Evolutionary conservation across 2,888 invertebrate species (phyloP).

Genomic region (Philhelius pedissequus): DNA sequence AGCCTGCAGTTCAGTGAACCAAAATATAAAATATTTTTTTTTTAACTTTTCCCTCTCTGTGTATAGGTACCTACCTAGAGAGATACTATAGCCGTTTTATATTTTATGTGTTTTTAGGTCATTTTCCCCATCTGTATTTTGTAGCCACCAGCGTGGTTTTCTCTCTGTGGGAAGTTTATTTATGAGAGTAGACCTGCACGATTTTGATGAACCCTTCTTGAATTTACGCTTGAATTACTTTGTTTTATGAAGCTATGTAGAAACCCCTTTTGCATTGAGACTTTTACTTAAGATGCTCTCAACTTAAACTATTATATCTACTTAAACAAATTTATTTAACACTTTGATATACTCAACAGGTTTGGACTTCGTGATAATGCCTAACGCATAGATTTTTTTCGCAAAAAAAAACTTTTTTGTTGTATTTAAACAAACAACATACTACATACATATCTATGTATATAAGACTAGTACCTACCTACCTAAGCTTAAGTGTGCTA

Average conservation of each 20-base stretch:
- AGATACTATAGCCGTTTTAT: constrained; percentile 8
- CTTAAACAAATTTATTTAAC: not conserved
- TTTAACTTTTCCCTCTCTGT: not conserved
- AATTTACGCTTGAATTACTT: constrained; percentile 59
- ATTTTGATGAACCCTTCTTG: constrained; percentile 58
- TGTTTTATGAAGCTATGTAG: constrained; percentile 24
- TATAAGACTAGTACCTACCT: too few species aligned
- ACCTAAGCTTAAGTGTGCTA: not conserved
- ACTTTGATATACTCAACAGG: not conserved
- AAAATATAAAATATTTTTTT: constrained; percentile 39
- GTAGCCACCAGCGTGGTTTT: constrained; percentile 41
- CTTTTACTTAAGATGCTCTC: not conserved
- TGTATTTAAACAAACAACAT: too few species aligned
- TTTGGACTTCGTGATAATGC: not conserved
- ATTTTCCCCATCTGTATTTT: constrained; percentile 58
- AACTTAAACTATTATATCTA: not conserved
- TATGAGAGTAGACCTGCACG: constrained; percentile 51
- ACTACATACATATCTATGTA: too few species aligned
- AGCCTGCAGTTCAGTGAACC: constrained; percentile 60
- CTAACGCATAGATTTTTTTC: not conserved
- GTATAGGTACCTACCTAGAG: too few species aligned
- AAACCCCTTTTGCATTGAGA: constrained; percentile 18
- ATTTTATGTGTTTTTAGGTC: constrained; percentile 66
- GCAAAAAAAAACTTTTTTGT: not conserved
- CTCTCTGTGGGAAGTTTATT: constrained; percentile 56